Conservation (phyloP, 2,113 vertebrate species). For the Heloderma charlesbogerti region DNA sequence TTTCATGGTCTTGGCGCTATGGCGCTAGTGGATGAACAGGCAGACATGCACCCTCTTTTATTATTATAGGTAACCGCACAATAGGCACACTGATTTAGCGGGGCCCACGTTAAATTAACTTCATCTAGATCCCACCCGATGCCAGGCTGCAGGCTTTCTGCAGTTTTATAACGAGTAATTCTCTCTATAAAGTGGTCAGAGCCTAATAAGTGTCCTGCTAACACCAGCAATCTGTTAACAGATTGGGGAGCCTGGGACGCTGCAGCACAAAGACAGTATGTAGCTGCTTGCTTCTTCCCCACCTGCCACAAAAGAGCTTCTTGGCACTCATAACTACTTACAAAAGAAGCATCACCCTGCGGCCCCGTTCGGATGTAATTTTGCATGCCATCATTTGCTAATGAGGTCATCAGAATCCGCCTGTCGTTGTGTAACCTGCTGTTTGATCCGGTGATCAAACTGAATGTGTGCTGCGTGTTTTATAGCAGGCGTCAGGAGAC, state of each 20-base stretch:
- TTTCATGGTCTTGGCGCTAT: too few species aligned
- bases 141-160: too few species aligned
- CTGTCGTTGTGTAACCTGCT: slow-evolving; percentile 49
- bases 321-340: background rate
- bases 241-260: background rate
- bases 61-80: too few species aligned
- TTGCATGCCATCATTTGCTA: slow-evolving; percentile 37
- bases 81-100: too few species aligned
- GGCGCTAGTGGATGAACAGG: too few species aligned
- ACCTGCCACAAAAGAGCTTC: background rate
- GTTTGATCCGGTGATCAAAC: slow-evolving; percentile 26
- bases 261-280: background rate
- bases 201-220: background rate
- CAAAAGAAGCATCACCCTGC: slow-evolving; percentile 10
- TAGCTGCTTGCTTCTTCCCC: background rate
- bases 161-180: too few species aligned
- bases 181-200: background rate
- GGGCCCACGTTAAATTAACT: too few species aligned
- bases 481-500: slow-evolving; percentile 9
- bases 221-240: background rate
- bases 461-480: slow-evolving; percentile 45
- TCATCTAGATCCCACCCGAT: too few species aligned
- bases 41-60: too few species aligned
- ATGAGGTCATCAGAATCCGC: slow-evolving; percentile 38
- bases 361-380: slow-evolving; percentile 40